These are phyloP conservation scores for Riparia riparia DNA, from an alignment of 2,113 vertebrate species.

Conservation along the genomic window DNA sequence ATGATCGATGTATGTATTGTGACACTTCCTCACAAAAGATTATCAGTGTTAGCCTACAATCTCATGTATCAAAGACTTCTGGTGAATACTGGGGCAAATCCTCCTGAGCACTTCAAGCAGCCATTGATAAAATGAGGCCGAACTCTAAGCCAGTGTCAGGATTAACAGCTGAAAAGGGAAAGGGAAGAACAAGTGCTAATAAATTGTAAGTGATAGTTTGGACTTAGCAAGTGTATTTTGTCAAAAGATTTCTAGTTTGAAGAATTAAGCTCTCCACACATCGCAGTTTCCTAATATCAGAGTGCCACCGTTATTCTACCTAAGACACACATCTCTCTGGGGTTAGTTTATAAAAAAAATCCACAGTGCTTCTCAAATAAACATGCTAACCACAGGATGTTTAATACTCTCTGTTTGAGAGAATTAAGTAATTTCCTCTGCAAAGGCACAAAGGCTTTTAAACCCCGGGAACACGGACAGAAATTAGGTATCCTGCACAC, in stretches of 20 bases:
- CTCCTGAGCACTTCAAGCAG: background rate
- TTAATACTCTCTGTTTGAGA: background rate
- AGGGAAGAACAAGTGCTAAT: background rate
- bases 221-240: background rate
- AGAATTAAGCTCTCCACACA: background rate
- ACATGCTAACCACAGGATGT: background rate
- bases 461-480: background rate
- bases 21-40: slow-evolving; percentile 64
- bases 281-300: background rate
- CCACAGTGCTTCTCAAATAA: background rate
- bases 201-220: background rate
- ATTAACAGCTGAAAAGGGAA: background rate
- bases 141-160: background rate
- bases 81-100: slow-evolving; percentile 17
- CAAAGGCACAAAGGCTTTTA: background rate
- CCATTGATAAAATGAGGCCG: background rate
- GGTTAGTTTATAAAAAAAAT: background rate
- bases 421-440: background rate
- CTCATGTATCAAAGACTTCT: slow-evolving; percentile 39
- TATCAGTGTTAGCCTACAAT: slow-evolving; percentile 10
- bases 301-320: background rate
- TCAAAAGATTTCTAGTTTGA: background rate
- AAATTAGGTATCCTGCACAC: background rate
- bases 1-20: slow-evolving; percentile 63
- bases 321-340: background rate